Evolutionary conservation across 2,113 vertebrate genomes (phyloP).

Genomic region (Corvus hawaiiensis): DNA sequence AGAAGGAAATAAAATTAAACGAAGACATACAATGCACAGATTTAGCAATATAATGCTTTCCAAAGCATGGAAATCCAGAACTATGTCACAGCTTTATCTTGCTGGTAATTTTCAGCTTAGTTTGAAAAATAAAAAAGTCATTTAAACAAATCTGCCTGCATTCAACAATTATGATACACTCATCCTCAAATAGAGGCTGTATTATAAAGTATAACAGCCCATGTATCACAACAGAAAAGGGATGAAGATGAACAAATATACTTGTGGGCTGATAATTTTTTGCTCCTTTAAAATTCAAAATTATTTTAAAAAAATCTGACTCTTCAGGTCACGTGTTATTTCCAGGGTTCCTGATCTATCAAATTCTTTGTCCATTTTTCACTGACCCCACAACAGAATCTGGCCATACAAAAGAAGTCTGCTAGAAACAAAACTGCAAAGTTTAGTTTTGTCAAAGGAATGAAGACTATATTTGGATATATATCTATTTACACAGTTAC

Average conservation of each 20-base stretch:
- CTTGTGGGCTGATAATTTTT: neutral
- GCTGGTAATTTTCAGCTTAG: constrained; percentile 20
- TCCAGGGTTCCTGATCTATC: neutral
- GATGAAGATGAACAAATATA: neutral
- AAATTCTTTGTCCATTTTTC: neutral
- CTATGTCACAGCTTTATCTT: constrained; percentile 5
- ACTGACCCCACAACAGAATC: neutral
- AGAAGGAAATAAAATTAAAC: neutral
- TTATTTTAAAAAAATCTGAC: accelerated
- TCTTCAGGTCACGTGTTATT: neutral
- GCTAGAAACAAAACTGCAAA: neutral
- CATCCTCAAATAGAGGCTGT: neutral
- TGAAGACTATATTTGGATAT: neutral
- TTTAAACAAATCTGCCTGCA: constrained; percentile 6
- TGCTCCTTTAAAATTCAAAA: neutral
- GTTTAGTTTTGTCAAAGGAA: neutral
- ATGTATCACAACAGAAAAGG: neutral
- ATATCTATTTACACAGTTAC: neutral
- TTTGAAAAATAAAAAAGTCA: constrained; percentile 20
- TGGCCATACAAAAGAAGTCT: neutral
- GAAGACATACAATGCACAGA: neutral
- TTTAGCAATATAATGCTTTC: neutral
- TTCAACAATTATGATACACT: neutral
- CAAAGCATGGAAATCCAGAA: neutral
- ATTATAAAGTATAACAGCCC: neutral